Percentiles rank a stretch among this genome's conserved stretches.
These are phyloP conservation scores for Lasiommata megera DNA, from an alignment of 2,888 invertebrate species.

Conservation along the genomic window DNA sequence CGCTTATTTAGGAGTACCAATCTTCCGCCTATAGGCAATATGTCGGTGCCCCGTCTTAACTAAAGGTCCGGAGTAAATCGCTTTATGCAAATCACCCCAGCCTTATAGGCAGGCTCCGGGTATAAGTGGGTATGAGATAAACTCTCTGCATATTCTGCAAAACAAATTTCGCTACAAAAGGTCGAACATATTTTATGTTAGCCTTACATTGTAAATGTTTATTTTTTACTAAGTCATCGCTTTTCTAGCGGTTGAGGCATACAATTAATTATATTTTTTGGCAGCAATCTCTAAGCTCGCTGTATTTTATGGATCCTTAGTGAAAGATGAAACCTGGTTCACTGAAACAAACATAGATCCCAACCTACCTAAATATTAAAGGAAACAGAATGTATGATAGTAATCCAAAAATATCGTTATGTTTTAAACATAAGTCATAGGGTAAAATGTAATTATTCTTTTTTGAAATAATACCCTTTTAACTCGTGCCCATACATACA, in stretches of 20 bases:
- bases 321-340: too few species aligned
- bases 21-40: not conserved
- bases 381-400: too few species aligned
- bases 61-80: conserved; percentile 22
- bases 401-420: too few species aligned
- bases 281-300: not conserved
- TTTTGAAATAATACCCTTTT: too few species aligned
- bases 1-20: too few species aligned
- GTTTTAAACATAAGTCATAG: too few species aligned
- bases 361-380: too few species aligned
- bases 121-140: conserved; percentile 9
- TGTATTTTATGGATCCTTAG: too few species aligned
- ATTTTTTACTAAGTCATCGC: not conserved
- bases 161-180: conserved; percentile 7
- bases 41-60: conserved; percentile 1
- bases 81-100: conserved; percentile 28
- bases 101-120: conserved; percentile 18
- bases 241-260: not conserved
- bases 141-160: conserved; percentile 4
- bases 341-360: too few species aligned
- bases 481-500: too few species aligned
- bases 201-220: not conserved
- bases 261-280: not conserved
- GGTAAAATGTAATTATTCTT: too few species aligned
- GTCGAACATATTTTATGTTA: conserved; percentile 1